phyloP scores from a whole-genome alignment of 2,113 vertebrate species.

The Chaetodon trifascialis region DNA sequence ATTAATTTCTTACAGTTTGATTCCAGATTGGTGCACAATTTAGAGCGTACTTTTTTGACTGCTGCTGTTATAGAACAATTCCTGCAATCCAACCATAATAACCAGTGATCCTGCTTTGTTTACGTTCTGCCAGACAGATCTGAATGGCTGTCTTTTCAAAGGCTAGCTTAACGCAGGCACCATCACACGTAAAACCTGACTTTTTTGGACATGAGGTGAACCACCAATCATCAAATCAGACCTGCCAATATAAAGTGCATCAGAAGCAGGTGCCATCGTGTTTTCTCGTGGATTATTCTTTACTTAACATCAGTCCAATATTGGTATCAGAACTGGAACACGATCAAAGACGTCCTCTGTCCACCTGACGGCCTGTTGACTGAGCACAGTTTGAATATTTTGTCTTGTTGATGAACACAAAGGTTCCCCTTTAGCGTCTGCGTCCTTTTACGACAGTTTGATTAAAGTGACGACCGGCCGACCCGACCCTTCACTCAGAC shows the following conservation, averaged over 20 bases:
- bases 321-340: not conserved
- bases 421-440: not conserved
- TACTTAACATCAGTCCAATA: not conserved
- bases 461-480: not conserved
- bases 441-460: not conserved
- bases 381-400: constrained; percentile 11
- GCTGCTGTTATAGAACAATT: not conserved
- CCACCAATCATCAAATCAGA: not conserved
- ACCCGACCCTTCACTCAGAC: not conserved
- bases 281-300: not conserved
- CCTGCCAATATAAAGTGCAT: not conserved
- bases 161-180: not conserved
- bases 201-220: not conserved
- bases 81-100: not conserved
- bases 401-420: not conserved
- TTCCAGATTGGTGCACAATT: not conserved
- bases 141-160: not conserved
- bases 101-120: not conserved
- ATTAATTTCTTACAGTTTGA: not conserved
- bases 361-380: not conserved
- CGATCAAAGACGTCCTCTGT: not conserved
- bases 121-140: not conserved
- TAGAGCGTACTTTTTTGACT: too few species aligned
- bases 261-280: not conserved
- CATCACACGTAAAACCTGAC: too few species aligned